A percentile compares a stretch with the other conserved stretches of the same genome.
phyloP scores from a whole-genome alignment of 1,140 invertebrate genomes.

The Drosophila ogumai region DNA sequence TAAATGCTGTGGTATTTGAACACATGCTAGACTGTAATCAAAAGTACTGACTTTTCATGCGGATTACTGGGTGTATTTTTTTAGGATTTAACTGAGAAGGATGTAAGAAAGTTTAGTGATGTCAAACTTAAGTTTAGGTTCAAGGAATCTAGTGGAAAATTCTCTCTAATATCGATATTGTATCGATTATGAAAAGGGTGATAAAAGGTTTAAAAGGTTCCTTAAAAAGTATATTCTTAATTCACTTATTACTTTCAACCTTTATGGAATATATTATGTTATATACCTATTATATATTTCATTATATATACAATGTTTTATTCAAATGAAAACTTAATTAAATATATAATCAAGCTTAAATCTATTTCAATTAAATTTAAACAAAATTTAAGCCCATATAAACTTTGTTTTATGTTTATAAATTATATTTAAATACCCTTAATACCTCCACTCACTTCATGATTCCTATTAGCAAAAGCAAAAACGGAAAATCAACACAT shows the following conservation, averaged over 20 bases:
- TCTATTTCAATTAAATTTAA: not conserved
- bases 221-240: no score
- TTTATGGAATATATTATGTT: no score
- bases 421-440: not conserved
- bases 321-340: no score
- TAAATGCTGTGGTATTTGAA: not conserved
- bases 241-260: no score
- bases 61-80: not conserved
- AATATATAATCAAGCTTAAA: not conserved
- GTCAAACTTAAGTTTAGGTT: not conserved
- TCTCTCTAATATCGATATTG: no score
- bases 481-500: constrained; percentile 10
- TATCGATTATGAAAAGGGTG: no score
- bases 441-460: not conserved
- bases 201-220: no score
- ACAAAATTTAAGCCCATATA: no score
- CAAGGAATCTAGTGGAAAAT: no score
- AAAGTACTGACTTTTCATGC: not conserved
- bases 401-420: not conserved
- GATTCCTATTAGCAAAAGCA: not conserved
- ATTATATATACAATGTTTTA: no score
- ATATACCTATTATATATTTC: no score
- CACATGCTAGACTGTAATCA: constrained; percentile 14
- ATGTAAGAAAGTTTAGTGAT: not conserved
- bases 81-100: not conserved